These are phyloP conservation scores for Entomobrya proxima DNA, from an alignment of 2,888 invertebrate genomes.

Conservation along the genomic window DNA sequence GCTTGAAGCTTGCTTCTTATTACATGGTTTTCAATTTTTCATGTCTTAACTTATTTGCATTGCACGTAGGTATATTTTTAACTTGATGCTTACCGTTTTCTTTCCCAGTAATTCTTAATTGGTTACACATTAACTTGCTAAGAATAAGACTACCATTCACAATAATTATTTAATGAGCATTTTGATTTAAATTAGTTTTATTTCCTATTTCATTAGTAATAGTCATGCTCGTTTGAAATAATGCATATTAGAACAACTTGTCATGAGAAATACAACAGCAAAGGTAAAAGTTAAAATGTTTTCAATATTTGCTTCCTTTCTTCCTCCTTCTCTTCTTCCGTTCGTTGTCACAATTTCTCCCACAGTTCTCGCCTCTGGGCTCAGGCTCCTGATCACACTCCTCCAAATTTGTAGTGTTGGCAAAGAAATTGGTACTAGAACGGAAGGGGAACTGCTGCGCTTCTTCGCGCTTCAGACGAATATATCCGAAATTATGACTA, in stretches of 20 bases:
- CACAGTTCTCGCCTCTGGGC: slow-evolving; percentile 21
- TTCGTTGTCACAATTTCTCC: slow-evolving; percentile 1
- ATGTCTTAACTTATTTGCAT: no score
- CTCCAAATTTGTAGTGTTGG: not conserved
- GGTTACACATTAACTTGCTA: no score
- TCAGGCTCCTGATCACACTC: slow-evolving; percentile 52
- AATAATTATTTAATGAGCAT: no score
- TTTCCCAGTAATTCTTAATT: no score
- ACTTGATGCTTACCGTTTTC: no score
- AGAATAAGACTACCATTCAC: no score
- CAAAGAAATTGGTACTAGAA: not conserved
- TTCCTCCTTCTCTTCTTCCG: not conserved
- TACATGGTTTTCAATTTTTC: no score
- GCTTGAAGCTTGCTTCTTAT: no score
- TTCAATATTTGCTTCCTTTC: not conserved
- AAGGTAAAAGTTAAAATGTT: no score
- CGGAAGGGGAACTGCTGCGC: not conserved
- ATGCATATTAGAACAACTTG: not conserved
- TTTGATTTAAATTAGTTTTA: no score
- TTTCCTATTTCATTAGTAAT: not conserved
- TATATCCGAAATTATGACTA: slow-evolving; percentile 93
- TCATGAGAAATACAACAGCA: not conserved
- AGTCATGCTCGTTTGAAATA: not conserved
- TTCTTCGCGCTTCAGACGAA: slow-evolving; percentile 77
- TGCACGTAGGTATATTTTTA: no score